Evolutionary conservation across 2,888 invertebrate genomes (phyloP).

Genomic region (Nezara viridula): DNA sequence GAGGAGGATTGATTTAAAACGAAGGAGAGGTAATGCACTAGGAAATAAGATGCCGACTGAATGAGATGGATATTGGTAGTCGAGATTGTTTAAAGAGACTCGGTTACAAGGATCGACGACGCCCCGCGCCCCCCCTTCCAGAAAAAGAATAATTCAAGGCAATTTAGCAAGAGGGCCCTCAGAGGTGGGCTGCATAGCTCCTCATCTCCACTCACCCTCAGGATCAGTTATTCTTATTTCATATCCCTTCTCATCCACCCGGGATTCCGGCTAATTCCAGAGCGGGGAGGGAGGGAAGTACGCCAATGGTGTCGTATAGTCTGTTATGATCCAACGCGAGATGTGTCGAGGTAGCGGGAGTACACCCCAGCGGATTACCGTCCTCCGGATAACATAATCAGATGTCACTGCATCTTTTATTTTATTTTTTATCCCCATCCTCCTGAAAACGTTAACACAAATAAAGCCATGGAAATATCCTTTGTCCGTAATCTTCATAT

Average conservation of each 20-base stretch:
- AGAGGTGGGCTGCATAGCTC: background rate
- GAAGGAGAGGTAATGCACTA: slow-evolving; percentile 26
- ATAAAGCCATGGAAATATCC: background rate
- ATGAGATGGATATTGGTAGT: slow-evolving; percentile 41
- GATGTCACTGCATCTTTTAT: background rate
- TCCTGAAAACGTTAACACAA: background rate
- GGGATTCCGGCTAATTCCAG: slow-evolving; percentile 25
- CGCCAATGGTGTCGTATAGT: slow-evolving; percentile 19
- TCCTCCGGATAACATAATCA: background rate
- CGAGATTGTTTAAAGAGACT: slow-evolving; percentile 34
- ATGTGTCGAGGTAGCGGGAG: background rate
- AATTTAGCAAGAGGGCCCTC: slow-evolving; percentile 10
- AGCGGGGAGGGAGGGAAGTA: background rate
- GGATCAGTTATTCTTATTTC: slow-evolving; percentile 48
- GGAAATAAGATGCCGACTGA: slow-evolving; percentile 34
- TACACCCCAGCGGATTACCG: background rate
- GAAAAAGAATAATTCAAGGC: slow-evolving; percentile 48
- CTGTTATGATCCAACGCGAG: slow-evolving; percentile 10
- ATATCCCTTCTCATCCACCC: slow-evolving; percentile 26
- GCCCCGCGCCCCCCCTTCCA: background rate
- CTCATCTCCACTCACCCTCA: slow-evolving; percentile 12
- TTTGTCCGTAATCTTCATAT: too few species aligned
- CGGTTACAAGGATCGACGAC: slow-evolving; percentile 34
- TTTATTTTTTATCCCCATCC: background rate
- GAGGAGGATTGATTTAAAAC: slow-evolving; percentile 25